Base-by-base conservation (phyloP, 2,888 invertebrate genomes). In the Zeuzera pyrina region DNA sequence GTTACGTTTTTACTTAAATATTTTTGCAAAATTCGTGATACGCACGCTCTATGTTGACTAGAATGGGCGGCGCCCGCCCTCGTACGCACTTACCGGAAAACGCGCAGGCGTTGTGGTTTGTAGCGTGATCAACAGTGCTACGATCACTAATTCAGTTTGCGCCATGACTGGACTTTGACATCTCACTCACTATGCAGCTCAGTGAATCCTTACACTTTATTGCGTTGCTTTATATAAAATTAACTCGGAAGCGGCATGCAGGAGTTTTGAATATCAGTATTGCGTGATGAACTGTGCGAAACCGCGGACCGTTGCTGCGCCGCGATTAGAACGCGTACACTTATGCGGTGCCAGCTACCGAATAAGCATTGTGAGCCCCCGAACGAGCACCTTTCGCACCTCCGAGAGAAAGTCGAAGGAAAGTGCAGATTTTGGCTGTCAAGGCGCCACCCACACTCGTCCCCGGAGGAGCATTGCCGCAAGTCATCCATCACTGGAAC, bases 331-430 rank as follows among this genome's bases (percentile, higher is more conserved):
- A 66, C 81, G 78, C 71, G 76, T 71, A 74, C 72, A 71, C 77
- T 74, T 73, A 73, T 71, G 76, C 71, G 70, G 61, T 62, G 76
- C 60, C 69, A 59, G 73, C 78, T 79, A 79, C 81, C 62, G 81
- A 81, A 77, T 74, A 77, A 77, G 65, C 70, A 73, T 61, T 61
- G 72, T 66, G 66, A 73, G 73, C 74, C 77, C 76, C 72, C 10
- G 60, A 66, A 62, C 64, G 64, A 71, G 70, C 71, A 73, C 78
- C 81, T 72, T 78, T 79, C 76, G 78, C 81, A 81, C 81, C 78
- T 81, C 81, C 57, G 63, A 83, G 83, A 79, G 83, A 83, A 81
- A 83, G 83, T 79, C 63, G 67, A 69, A 81, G 81, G 83, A 81
- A 83, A 81, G 83, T 73, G 79, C 73, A 74, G 74, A 79, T 78